Base-by-base conservation (phyloP, 2,888 invertebrate genomes). In the Calameuta filiformis region DNA sequence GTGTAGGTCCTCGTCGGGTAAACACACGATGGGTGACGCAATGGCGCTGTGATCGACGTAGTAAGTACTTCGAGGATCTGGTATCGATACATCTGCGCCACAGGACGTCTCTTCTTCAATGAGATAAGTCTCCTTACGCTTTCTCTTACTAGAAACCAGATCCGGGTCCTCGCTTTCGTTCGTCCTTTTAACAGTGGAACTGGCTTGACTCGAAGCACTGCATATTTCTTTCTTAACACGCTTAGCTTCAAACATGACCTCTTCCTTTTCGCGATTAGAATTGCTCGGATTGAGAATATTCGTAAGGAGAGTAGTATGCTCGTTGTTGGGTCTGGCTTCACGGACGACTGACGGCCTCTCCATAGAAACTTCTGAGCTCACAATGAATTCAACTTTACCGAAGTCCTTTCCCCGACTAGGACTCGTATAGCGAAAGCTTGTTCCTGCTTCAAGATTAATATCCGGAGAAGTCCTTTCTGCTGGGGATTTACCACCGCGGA, bases 141-240 rank as follows among this genome's bases (percentile, higher is more conserved):
- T 76, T 77, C 80, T 80, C 68, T 81, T 81, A 12, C 12, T 79
- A 33, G 73, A 71, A 75, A 69, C 30, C 33, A 30, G 1, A 31
- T 30, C 68, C 23, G 75, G 12, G n/a, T 77, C 78, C 11, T 81
- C 76, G 23, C 33, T 11, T 0, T 71, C 23, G 6, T 6, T 71
- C 9, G 78, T 69, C 76, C 81, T 68, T 34, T 81, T 81, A 0
- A 34, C 31, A 68, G 73, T 23, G 31, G 34, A 56, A 12, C n/a
- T 69, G 56, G 76, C 33, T 1, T 71, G 34, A 73, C 76, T 69
- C 31, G 9, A 4, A 34, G 9, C 30, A 34, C 11, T 71, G 30
- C 6, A 23, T 6, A 3, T 11, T 23, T 35, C 71, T 33, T 33
- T 31, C 15, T 31, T 71, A 33, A 31, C 71, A 9, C 30, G 9